Base-by-base conservation (phyloP, 2,797 vertebrate species). In the Trematomus bernacchii region DNA sequence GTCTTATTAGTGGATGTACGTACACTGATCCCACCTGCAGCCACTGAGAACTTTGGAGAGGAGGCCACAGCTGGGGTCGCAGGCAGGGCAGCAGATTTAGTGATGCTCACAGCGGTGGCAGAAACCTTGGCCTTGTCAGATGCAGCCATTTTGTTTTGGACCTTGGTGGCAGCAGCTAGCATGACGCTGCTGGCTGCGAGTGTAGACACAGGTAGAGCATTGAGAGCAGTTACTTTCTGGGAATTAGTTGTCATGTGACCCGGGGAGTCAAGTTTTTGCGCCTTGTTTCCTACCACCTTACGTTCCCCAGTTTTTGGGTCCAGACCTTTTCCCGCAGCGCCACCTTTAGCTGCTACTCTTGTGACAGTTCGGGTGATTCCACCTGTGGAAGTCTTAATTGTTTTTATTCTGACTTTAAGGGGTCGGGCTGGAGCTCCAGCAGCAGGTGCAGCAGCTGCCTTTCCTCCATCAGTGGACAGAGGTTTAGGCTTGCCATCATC, bases 291-390 rank as follows among this genome's bases (percentile, higher is more conserved):
- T 2, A 88, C 46, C 3, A 80, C 71, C 37, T 91, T 92, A 2
- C 91, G 92, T 61, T 94, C 93, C 30, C 91, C 93, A 1, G 43
- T 79, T 92, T 95, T 96, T 4, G 86, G 23, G 60, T 95, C 94
- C 19, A 66, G 18, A 43, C 89, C 88, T 89, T 95, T 95, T 23
- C 91, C 92, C 3, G 82, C 88, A 1, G 89, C 86, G 0, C 79
- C 90, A 3, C 93, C 93, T 90, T 95, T 96, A 0, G 93, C 84
- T 4, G 84, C 96, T 3, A 99, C 96, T 61, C 96, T 94, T 3
- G 98, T 99, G 7, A 99, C 97, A 0, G 98, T 99, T 80, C 98
- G 93, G 50, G 97, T 99, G 91, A 99, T 98, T 84, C 96, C 97
- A 16, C 98, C 98, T 0, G 96, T 97, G 30, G 97, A 97, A 0